Evolutionary conservation across 2,888 invertebrate genomes (phyloP).

Genomic region (Bugula neritina): DNA sequence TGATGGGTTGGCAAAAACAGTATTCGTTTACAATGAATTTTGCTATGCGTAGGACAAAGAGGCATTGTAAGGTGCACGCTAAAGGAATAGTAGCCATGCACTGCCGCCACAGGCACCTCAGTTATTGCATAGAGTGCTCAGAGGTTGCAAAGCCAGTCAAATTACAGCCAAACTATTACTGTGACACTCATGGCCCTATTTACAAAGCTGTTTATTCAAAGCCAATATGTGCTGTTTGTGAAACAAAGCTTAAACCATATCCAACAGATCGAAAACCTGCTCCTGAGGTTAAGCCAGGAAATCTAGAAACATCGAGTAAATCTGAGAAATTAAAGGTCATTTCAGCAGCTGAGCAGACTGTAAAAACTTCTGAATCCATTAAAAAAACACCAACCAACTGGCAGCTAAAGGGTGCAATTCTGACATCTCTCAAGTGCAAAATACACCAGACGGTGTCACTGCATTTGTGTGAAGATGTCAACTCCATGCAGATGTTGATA

Average conservation of each 20-base stretch:
- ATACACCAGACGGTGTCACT: background rate
- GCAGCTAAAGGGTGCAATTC: background rate
- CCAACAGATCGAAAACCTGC: background rate
- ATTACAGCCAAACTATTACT: background rate
- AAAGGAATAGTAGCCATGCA: background rate
- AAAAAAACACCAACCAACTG: background rate
- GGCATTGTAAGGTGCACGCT: background rate
- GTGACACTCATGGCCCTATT: background rate
- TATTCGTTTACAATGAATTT: background rate
- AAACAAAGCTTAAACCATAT: background rate
- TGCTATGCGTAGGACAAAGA: background rate
- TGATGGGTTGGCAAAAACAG: background rate
- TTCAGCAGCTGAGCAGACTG: too few species aligned
- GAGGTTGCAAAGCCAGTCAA: too few species aligned
- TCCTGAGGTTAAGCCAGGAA: background rate
- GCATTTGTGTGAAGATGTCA: slow-evolving; percentile 4
- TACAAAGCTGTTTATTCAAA: background rate
- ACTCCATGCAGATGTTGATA: background rate
- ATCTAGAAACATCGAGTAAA: background rate
- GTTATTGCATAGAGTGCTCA: slow-evolving; percentile 16
- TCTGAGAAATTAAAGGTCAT: too few species aligned
- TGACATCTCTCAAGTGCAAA: background rate
- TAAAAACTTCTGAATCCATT: background rate
- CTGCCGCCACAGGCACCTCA: background rate
- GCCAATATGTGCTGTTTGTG: background rate